Evolutionary conservation across 2,888 invertebrate species (phyloP).

Genomic region (Strigamia maritima): DNA sequence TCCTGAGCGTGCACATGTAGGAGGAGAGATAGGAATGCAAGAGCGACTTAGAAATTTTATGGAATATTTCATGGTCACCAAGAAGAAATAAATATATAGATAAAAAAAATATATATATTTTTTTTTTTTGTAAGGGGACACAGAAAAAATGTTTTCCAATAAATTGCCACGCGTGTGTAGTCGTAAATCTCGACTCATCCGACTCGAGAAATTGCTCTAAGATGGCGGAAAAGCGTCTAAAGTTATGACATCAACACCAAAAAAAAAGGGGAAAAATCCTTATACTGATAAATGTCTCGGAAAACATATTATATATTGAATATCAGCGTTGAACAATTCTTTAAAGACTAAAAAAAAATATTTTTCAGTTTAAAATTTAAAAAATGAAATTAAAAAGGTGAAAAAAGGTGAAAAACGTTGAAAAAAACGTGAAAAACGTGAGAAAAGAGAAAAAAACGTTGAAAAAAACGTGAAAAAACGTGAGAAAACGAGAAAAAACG

Average conservation of each 20-base stretch:
- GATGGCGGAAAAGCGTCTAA: not conserved
- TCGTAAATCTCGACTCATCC: conserved; percentile 10
- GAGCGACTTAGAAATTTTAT: not conserved
- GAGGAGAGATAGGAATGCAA: conserved; percentile 13
- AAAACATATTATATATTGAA: not conserved
- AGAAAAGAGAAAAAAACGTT: no score
- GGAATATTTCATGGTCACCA: conserved; percentile 8
- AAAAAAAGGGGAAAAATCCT: not conserved
- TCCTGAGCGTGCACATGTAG: conserved; percentile 16
- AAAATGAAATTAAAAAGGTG: no score
- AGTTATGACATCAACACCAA: conserved; percentile 21
- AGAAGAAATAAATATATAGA: not conserved
- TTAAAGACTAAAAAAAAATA: no score
- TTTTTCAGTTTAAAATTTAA: no score
- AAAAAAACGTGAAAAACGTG: no score
- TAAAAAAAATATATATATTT: not conserved
- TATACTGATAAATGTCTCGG: not conserved
- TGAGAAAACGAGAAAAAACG: no score
- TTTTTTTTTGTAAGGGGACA: not conserved
- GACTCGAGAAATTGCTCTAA: conserved; percentile 1
- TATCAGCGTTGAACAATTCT: no score
- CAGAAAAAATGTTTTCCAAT: conserved; percentile 25
- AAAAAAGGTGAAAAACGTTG: no score
- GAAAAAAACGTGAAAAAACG: no score
- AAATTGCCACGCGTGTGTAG: conserved; percentile 4